phyloP scores from a whole-genome alignment of 53 echinoderm and acorn worm species.

The Glandiceps talaboti region DNA sequence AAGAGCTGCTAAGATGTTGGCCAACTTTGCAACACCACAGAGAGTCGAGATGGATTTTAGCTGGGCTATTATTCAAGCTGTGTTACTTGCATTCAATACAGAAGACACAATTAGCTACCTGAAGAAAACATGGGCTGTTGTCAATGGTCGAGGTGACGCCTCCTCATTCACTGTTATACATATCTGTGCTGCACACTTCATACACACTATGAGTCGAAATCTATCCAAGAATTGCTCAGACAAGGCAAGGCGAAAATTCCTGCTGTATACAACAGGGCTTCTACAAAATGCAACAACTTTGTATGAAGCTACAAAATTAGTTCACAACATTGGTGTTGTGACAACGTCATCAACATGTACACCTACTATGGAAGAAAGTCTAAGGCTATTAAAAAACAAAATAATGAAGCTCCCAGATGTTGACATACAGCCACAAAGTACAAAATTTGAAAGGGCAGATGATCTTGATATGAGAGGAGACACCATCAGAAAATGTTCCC shows the following conservation, averaged over 20 bases:
- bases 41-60: neutral
- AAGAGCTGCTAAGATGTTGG: neutral
- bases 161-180: neutral
- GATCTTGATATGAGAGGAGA: neutral
- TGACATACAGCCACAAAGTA: neutral
- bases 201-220: neutral
- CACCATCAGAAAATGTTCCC: neutral
- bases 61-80: neutral
- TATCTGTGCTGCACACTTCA: neutral
- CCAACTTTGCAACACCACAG: neutral
- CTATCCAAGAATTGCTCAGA: neutral
- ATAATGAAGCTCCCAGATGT: neutral
- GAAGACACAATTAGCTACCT: neutral
- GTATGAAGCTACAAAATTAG: neutral
- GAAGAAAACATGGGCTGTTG: neutral
- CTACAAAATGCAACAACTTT: neutral
- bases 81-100: neutral
- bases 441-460: neutral
- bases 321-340: neutral
- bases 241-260: neutral
- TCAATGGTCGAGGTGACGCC: neutral
- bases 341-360: neutral
- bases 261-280: neutral
- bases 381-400: no score
- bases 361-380: neutral